Base-by-base conservation (phyloP, 2,888 invertebrate genomes). In the Dynastes maya region DNA sequence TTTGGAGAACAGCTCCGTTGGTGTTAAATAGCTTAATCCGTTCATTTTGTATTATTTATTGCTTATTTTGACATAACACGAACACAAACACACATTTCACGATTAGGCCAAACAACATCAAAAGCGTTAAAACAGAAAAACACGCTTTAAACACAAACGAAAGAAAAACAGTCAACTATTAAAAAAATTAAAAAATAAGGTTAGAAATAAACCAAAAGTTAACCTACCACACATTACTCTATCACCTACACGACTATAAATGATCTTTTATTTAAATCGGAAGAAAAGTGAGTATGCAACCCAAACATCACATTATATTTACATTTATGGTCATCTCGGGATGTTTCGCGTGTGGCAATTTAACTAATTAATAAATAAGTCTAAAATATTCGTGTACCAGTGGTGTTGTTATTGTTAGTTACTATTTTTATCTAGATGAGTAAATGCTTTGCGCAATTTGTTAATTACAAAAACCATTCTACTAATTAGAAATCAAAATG, bases 171-270 rank as follows among this genome's bases (percentile, higher is more conserved):
- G 49, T 74, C 72, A 61, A 61, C 61, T 61, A 61, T 74, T 74
- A 40, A 61, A 74, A 74, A 72, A 71, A 74, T 40, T 75, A 76
- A 77, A 77, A 79, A 58, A 80, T 77, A 80, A 81, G 81, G 82
- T 82, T 81, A 81, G 80, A 81, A 76, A 80, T 79, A 79, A 82
- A 80, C 80, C 76, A 80, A 82, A 82, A 81, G 79, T 83, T 37
- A 85, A 85, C 86, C 86, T 86, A 86, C 86, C 85, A 84, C 84
- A 84, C 83, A 83, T 85, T 83, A 85, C 83, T 84, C 85, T 78
- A 79, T 80, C 80, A 84, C 81, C 84, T 82, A 83, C 82, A 83
- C 84, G 84, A 86, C 86, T 86, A 84, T 81, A 83, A 82, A 84
- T 84, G 82, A 84, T 84, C 82, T 85, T 83, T 83, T 78, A 58